A percentile compares a stretch with the other conserved stretches of the same genome.
Conservation (phyloP, 2,888 invertebrate genomes). For the Caenorhabditis drosophilae region DNA sequence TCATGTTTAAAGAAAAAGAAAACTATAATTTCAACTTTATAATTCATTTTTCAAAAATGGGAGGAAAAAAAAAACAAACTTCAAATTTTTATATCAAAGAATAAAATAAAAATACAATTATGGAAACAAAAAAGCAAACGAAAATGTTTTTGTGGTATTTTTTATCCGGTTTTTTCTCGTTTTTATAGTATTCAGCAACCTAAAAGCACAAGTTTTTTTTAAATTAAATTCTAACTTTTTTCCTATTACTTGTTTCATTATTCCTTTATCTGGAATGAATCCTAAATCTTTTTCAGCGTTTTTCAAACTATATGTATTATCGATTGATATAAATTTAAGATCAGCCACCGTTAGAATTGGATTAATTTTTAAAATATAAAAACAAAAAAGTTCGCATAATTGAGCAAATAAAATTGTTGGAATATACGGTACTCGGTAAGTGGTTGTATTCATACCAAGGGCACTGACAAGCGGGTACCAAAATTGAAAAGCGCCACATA, state of each 20-base stretch:
- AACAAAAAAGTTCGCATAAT: slow-evolving; percentile 5
- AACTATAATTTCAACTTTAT: no score
- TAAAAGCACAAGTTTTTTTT: no score
- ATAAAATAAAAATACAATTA: no score
- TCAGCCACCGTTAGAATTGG: slow-evolving; percentile 23
- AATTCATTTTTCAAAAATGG: no score
- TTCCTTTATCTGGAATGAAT: slow-evolving; percentile 9
- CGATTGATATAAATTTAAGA: slow-evolving; percentile 6
- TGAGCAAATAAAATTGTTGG: neutral
- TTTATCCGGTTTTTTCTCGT: neutral
- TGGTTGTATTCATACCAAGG: slow-evolving; percentile 14
- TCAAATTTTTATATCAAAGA: no score
- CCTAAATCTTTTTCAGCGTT: slow-evolving; percentile 20
- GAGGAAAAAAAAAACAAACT: no score
- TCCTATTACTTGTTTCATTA: slow-evolving; percentile 2
- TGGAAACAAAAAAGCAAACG: no score
- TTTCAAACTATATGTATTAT: slow-evolving; percentile 21
- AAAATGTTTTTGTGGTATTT: no score
- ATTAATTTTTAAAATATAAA: neutral
- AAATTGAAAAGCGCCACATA: slow-evolving; percentile 14
- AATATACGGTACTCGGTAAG: slow-evolving; percentile 1
- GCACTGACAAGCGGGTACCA: slow-evolving; percentile 15
- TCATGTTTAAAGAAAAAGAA: no score
- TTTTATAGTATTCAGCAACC: neutral
- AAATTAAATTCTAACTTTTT: no score